Percentiles rank a stretch among this genome's conserved stretches.
Evolutionary conservation across 2,797 vertebrate species (phyloP).

Genomic region (Antennarius maculatus): DNA sequence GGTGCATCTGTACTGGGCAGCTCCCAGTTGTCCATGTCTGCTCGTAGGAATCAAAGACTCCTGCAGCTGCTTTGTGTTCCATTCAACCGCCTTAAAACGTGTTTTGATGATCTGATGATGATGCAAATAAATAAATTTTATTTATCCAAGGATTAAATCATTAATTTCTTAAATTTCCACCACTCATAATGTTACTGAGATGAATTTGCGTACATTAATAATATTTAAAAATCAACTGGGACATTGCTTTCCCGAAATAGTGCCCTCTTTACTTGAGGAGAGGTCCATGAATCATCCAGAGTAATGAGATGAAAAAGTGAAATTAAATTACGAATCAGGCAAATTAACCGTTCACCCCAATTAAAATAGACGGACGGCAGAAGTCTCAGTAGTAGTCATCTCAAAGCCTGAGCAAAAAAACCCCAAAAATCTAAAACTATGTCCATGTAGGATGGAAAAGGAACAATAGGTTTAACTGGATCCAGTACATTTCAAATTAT

Average conservation of each 20-base stretch:
- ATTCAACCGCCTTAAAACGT: not conserved
- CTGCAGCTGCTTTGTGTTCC: slow-evolving; percentile 5
- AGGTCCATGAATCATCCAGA: not conserved
- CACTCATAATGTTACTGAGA: not conserved
- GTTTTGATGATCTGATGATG: no score
- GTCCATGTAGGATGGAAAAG: not conserved
- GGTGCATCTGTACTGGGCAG: slow-evolving; percentile 30
- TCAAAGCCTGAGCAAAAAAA: not conserved
- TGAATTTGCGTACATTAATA: not conserved
- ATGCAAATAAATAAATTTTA: not conserved
- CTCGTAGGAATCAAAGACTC: not conserved
- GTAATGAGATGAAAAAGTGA: not conserved
- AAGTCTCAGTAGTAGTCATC: no score
- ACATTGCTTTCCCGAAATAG: not conserved
- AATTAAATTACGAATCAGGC: not conserved
- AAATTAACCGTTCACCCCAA: not conserved
- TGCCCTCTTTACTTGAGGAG: not conserved
- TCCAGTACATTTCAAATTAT: not conserved
- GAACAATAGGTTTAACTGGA: not conserved
- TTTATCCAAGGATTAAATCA: not conserved
- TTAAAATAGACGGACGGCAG: not conserved
- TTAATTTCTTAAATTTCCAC: not conserved
- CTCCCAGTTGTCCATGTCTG: slow-evolving; percentile 22
- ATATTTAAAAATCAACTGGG: not conserved
- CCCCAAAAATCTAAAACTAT: not conserved